phyloP scores from a whole-genome alignment of 1,140 invertebrate genomes.

The Lithobius niger region DNA sequence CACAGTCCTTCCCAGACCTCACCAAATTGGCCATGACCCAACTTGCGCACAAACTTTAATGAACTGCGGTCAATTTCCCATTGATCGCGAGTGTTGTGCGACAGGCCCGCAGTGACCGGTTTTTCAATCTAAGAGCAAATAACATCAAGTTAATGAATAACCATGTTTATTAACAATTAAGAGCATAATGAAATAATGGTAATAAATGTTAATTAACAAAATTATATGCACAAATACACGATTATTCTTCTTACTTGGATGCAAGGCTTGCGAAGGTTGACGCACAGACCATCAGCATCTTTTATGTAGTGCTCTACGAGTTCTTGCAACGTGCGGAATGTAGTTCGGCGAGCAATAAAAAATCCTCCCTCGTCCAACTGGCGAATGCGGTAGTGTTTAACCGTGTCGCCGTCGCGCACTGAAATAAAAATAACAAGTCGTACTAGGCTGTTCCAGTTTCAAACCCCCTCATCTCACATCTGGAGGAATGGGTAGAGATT shows the following conservation, averaged over 20 bases:
- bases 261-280: slow-evolving; percentile 89
- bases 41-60: slow-evolving; percentile 87
- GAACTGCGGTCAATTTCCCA: slow-evolving; percentile 97
- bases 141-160: background rate
- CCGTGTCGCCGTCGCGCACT: slow-evolving; percentile 95
- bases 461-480: too few species aligned
- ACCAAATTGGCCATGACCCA: slow-evolving; percentile 96
- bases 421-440: slow-evolving; percentile 35
- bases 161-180: background rate
- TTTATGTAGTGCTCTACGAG: slow-evolving; percentile 94
- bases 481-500: too few species aligned
- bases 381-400: slow-evolving; percentile 97
- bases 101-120: slow-evolving; percentile 90
- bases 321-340: slow-evolving; percentile 88
- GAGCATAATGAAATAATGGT: background rate
- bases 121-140: slow-evolving; percentile 67
- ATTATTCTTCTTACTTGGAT: slow-evolving; percentile 80
- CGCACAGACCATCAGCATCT: slow-evolving; percentile 92
- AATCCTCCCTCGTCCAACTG: slow-evolving; percentile 97
- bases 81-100: slow-evolving; percentile 91
- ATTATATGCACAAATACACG: slow-evolving; percentile 2
- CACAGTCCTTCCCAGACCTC: slow-evolving; percentile 98
- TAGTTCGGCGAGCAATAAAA: slow-evolving; percentile 93
- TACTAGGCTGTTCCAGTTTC: too few species aligned
- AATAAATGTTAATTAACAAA: background rate